A percentile compares a stretch with the other conserved stretches of the same genome.
Evolutionary conservation across 1,140 invertebrate species (phyloP).

Genomic region (Solenopsis fugax): DNA sequence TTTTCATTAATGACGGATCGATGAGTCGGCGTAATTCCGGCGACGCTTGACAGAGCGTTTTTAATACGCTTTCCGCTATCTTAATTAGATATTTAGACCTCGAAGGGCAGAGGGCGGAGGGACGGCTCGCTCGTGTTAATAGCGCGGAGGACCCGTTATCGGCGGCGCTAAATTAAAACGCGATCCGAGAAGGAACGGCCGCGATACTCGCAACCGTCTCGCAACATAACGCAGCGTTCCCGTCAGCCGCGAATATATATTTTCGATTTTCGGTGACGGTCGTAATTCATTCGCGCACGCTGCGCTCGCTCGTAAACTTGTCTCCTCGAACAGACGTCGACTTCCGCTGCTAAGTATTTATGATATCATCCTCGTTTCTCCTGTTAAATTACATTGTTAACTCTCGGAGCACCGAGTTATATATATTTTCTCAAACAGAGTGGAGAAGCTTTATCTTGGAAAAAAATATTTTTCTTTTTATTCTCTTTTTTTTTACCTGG

Average conservation of each 20-base stretch:
- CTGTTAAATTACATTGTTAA: conserved; percentile 27
- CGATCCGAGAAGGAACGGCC: conserved; percentile 18
- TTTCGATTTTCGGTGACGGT: conserved; percentile 45
- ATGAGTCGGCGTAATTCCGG: conserved; percentile 53
- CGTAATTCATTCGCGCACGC: conserved; percentile 54
- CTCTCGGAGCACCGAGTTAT: not conserved
- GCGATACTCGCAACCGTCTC: not conserved
- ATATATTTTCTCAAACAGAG: not conserved
- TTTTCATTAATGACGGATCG: conserved; percentile 58
- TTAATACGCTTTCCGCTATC: conserved; percentile 54
- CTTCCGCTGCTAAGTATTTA: conserved; percentile 56
- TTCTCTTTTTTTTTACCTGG: not conserved
- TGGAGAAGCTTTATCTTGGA: not conserved
- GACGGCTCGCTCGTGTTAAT: not conserved
- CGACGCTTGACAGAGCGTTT: conserved; percentile 20
- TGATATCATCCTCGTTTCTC: conserved; percentile 40
- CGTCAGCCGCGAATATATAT: conserved; percentile 4
- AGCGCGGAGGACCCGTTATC: conserved; percentile 15
- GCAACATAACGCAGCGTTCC: not conserved
- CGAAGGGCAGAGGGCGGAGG: not conserved
- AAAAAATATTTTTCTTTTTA: not conserved
- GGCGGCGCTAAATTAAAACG: conserved; percentile 43
- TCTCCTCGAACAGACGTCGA: conserved; percentile 29
- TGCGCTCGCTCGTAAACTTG: conserved; percentile 54
- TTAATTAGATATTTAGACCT: conserved; percentile 62